Evolutionary conservation across 2,888 invertebrate genomes (phyloP), one percentile per base, ranked within the genome.

Genomic region (Enchytraeus crypticus): DNA sequence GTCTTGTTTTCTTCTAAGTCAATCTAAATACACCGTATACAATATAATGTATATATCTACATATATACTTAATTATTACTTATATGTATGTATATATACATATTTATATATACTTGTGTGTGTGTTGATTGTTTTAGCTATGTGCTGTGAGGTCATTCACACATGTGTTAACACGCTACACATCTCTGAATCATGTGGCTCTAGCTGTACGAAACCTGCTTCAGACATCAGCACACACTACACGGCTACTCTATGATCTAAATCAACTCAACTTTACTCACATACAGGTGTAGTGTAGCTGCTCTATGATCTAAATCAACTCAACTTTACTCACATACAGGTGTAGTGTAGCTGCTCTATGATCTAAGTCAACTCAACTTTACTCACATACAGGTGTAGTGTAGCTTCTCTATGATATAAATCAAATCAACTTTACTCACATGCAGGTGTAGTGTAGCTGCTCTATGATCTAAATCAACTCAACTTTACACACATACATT

Each of bases 301-400:
- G n/a, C n/a, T n/a, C n/a, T n/a, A n/a, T n/a, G n/a, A 26, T 56
- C 61, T 4, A 57, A 56, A 4, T 38, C 57, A 18, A 57, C 56
- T n/a, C 57, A 51, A 23, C 57, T 61, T n/a, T 57, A 61, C 29
- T 57, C 56, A 51, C 34, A 51, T 18, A 27, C 61, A 5, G 47
- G 51, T 4, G 61, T 61, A 8, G n/a, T 29, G 21, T 57, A 61
- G 61, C 34, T 61, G 61, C 46, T 61, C 27, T 30, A 29, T 5
- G 61, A 61, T 18, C 34, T 61, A 30, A 61, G 57, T 46, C 49
- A 55, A 33, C 51, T 61, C 18, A 51, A 61, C 26, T 61, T 61
- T 51, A 46, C 21, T 5, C 45, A 61, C 45, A 57, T 61, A 11
- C 61, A 61, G 23, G 61, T 61, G n/a, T n/a, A n/a, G n/a, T n/a